Evolutionary conservation across 2,888 invertebrate species (phyloP).

Genomic region (Odontothrips loti): DNA sequence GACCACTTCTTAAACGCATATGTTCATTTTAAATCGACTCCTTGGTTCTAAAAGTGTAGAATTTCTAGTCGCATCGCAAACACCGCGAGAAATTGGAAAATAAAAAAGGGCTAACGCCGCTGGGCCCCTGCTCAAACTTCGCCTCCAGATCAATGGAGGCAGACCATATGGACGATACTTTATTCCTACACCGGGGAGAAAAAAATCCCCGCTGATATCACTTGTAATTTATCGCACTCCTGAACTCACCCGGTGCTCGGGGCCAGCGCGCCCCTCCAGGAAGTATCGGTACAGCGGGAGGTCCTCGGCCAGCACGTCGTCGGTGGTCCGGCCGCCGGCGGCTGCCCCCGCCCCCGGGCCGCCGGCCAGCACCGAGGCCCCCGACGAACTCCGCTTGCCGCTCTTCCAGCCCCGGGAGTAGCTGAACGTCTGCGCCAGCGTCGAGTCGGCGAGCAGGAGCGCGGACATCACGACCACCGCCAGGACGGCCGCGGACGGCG

Average conservation of each 20-base stretch:
- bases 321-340: not conserved
- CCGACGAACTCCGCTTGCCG: not conserved
- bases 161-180: too few species aligned
- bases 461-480: not conserved
- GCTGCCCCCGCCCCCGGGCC: not conserved
- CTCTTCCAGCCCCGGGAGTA: conserved; percentile 21
- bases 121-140: too few species aligned
- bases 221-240: too few species aligned
- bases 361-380: not conserved
- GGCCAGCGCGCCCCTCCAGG: conserved; percentile 13
- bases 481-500: not conserved
- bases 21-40: too few species aligned
- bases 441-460: not conserved
- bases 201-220: not conserved
- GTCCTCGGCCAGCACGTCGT: conserved; percentile 14
- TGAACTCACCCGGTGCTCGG: conserved; percentile 8
- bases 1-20: too few species aligned
- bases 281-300: not conserved
- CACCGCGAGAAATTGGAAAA: too few species aligned
- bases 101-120: too few species aligned
- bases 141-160: too few species aligned
- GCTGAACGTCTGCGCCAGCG: conserved; percentile 10
- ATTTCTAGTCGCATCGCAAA: too few species aligned
- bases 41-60: too few species aligned
- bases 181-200: too few species aligned